phyloP scores from a whole-genome alignment of 2,113 vertebrate genomes.

The Desmodus rotundus region DNA sequence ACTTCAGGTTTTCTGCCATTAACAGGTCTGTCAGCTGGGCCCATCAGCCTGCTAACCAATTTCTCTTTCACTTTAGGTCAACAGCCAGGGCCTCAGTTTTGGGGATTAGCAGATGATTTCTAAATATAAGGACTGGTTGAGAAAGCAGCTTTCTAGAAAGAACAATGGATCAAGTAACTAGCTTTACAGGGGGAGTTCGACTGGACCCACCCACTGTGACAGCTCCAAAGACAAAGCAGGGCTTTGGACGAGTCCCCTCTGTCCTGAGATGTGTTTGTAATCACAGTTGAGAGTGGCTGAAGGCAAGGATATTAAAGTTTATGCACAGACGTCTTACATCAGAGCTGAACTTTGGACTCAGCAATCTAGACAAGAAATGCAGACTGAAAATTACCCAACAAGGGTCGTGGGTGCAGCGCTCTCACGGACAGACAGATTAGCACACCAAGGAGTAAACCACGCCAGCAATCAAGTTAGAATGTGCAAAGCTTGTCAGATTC shows the following conservation, averaged over 20 bases:
- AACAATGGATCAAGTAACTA: not conserved
- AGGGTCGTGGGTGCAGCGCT: constrained; percentile 69
- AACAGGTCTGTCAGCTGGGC: constrained; percentile 14
- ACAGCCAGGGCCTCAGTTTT: not conserved
- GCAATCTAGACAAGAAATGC: constrained; percentile 73
- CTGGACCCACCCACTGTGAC: constrained; percentile 17
- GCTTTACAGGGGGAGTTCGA: constrained; percentile 28
- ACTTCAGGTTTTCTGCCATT: not conserved
- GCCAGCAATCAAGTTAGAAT: constrained; percentile 80
- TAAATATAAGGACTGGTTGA: not conserved
- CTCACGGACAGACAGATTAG: constrained; percentile 71
- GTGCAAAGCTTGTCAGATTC: constrained; percentile 77
- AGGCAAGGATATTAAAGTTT: constrained; percentile 67
- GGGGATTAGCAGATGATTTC: constrained; percentile 17
- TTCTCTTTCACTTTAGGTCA: constrained; percentile 39
- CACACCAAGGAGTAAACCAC: constrained; percentile 65
- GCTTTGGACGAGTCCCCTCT: constrained; percentile 25
- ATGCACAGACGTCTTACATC: constrained; percentile 64
- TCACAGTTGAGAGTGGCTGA: constrained; percentile 46
- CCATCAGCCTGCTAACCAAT: not conserved
- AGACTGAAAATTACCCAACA: constrained; percentile 76
- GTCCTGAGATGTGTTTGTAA: constrained; percentile 51
- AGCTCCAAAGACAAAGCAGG: constrained; percentile 37
- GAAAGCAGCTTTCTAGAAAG: constrained; percentile 27
- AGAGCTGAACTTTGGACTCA: constrained; percentile 66